Evolutionary conservation across 2,888 invertebrate species (phyloP), one percentile per base, ranked within the genome.

Genomic region (Dryomyza anilis): DNA sequence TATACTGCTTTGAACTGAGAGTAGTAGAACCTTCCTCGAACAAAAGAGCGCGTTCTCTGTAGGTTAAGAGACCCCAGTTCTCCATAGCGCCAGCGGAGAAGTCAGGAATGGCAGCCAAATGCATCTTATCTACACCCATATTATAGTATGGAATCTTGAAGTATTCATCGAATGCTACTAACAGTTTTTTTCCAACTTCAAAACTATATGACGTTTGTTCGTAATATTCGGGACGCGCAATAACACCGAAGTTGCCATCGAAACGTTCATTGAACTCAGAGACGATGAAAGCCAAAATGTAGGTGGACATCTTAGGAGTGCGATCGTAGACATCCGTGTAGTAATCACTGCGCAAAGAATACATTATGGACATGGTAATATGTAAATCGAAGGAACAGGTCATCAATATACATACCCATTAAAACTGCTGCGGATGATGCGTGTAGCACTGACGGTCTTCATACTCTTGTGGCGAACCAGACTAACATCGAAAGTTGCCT

Each of bases 31-130:
- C 78, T 45, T 85, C 85, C 58, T 91, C 89, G 68, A 87, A 91
- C 2, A 93, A 81, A 67, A 93, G 81, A 0, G 87, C 86, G 0
- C 89, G 87, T 77, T 93, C 93, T 63, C 90, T 88, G 83, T 91
- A 95, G 2, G 92, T 94, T 7, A 94, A 86, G 25, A 95, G 84
- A 7, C 95, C 95, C 94, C 95, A 95, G 79, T 96, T 95, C 78
- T 95, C 94, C 95, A 95, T 95, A 59, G 95, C 95, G 48, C 92
- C 93, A 69, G 91, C 89, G 53, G 87, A 86, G 79, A 95, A 94
- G 78, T 95, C 93, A 0, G 93, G 90, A 66, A 96, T 86, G 1
- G 93, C 94, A n/a, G 94, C 89, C 76, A 94, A 89, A 76, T 95
- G 92, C 81, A 94, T 86, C 78, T 94, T 94, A 5, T 89, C 85